Evolutionary conservation across 2,113 vertebrate species (phyloP).

Genomic region (human (Homo sapiens)): GRCh38 chr11:28437501-28438000

Average conservation of each 20-base stretch:
- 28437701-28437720: background rate
- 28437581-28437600: background rate
- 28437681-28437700: background rate
- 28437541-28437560: background rate
- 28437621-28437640: background rate
- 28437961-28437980: background rate
- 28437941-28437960: background rate
- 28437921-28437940: background rate
- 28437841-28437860: background rate
- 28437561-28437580: background rate
- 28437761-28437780: background rate
- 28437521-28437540: background rate
- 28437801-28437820: background rate
- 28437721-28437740: background rate
- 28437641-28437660: background rate
- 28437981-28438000: background rate
- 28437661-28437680: background rate
- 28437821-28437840: background rate
- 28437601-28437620: background rate
- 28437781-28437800: background rate
- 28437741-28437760: background rate
- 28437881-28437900: background rate
- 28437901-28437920: background rate
- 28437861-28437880: background rate
- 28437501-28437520: background rate